Percentiles rank a stretch among this genome's conserved stretches.
Evolutionary conservation across 1,140 invertebrate genomes (phyloP).

Genomic region (Sycophaga agraensis): DNA sequence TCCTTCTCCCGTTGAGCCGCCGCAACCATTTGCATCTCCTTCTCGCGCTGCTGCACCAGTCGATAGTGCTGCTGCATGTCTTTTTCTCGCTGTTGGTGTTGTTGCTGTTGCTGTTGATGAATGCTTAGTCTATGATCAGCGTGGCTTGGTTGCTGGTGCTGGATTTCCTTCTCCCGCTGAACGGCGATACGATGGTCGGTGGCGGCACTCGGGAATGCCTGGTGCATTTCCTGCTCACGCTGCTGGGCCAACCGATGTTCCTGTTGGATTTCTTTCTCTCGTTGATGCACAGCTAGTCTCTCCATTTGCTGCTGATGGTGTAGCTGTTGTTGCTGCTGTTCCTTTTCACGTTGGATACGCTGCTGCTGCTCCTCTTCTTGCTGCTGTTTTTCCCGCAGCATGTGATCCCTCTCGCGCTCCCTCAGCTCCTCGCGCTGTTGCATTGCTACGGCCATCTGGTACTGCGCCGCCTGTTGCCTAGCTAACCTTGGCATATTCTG

Average conservation of each 20-base stretch:
- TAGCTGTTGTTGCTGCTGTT: constrained; percentile 54
- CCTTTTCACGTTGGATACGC: constrained; percentile 52
- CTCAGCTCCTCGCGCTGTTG: constrained; percentile 46
- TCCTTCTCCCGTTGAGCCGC: constrained; percentile 35
- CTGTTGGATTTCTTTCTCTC: constrained; percentile 54
- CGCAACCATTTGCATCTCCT: constrained; percentile 39
- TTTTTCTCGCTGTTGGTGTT: constrained; percentile 42
- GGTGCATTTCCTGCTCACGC: constrained; percentile 52
- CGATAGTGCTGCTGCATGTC: constrained; percentile 42
- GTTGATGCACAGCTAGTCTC: constrained; percentile 44
- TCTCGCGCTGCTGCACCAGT: constrained; percentile 43
- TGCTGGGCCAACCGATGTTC: constrained; percentile 48
- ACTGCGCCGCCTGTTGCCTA: constrained; percentile 14
- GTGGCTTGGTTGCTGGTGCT: constrained; percentile 43
- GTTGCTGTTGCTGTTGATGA: constrained; percentile 38
- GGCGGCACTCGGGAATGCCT: constrained; percentile 39
- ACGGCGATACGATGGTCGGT: constrained; percentile 46
- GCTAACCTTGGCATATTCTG: constrained; percentile 21
- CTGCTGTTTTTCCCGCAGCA: constrained; percentile 45
- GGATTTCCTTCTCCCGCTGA: constrained; percentile 45
- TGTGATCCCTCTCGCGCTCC: constrained; percentile 46
- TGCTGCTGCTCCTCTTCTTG: constrained; percentile 49
- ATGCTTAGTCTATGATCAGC: constrained; percentile 38
- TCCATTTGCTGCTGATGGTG: constrained; percentile 48
- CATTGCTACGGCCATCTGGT: constrained; percentile 35